Percentiles rank a stretch among this genome's conserved stretches.
phyloP scores from a whole-genome alignment of 1,140 invertebrate genomes.

The Cydia splendana region DNA sequence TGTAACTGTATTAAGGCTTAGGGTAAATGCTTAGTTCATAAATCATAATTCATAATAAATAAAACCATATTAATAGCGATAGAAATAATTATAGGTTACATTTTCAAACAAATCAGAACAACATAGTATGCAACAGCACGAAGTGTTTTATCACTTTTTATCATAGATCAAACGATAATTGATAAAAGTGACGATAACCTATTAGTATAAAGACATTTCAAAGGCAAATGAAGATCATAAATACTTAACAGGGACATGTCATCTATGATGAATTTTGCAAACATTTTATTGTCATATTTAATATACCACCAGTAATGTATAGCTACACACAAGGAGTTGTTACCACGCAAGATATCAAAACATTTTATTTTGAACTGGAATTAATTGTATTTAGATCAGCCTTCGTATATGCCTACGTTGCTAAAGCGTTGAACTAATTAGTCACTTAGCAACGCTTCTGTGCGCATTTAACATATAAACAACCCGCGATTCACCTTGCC shows the following conservation, averaged over 20 bases:
- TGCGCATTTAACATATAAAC: conserved; percentile 7
- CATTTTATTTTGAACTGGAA: too few relatives aligned
- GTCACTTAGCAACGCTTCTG: not conserved
- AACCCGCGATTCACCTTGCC: conserved; percentile 25
- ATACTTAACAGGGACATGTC: not conserved
- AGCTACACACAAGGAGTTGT: too few relatives aligned
- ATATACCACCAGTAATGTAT: too few relatives aligned
- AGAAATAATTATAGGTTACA: too few relatives aligned
- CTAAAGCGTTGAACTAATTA: not conserved
- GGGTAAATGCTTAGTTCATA: too few relatives aligned
- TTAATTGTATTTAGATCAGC: too few relatives aligned
- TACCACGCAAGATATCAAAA: too few relatives aligned
- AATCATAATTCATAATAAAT: too few relatives aligned
- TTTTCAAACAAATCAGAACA: not conserved
- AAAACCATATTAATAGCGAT: too few relatives aligned
- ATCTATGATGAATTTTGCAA: not conserved
- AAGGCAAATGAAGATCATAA: conserved; percentile 4
- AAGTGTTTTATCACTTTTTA: not conserved
- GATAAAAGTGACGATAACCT: not conserved
- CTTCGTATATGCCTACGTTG: too few relatives aligned
- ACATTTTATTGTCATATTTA: too few relatives aligned
- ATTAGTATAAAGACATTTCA: not conserved
- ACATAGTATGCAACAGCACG: not conserved
- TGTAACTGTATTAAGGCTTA: too few relatives aligned
- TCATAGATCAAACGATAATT: not conserved